Conservation (phyloP, 1,140 invertebrate genomes). For the Apocrypta bakeri region DNA sequence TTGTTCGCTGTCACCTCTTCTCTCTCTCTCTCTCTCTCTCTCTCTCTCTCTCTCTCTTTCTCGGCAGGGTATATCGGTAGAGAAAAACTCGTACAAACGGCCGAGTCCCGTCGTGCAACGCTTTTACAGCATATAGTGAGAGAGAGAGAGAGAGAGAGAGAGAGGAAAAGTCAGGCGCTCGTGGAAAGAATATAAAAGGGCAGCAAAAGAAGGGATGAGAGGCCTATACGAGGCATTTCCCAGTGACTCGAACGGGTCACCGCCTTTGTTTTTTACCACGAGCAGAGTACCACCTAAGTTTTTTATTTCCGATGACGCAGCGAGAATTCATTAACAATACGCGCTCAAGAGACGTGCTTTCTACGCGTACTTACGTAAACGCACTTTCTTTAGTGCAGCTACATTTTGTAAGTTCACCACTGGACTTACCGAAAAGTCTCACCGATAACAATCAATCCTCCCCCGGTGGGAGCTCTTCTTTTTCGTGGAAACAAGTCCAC, state of each 20-base stretch:
- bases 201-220: not conserved
- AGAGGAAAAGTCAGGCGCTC: not conserved
- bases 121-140: not conserved
- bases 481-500: not conserved
- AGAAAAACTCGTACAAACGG: not conserved
- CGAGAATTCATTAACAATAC: not conserved
- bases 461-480: not conserved
- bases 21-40: not conserved
- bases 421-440: not conserved
- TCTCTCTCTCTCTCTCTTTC: slow-evolving; percentile 23
- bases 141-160: too few species aligned
- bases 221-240: not conserved
- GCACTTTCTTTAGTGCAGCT: too few species aligned
- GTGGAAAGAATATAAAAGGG: not conserved
- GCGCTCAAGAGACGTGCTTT: too few species aligned
- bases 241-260: not conserved
- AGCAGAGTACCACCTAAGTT: not conserved
- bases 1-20: not conserved
- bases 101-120: not conserved
- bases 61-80: not conserved
- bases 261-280: slow-evolving; percentile 9
- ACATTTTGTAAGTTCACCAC: too few species aligned
- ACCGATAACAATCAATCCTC: not conserved
- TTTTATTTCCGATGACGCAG: not conserved
- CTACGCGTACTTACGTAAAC: not conserved